Conservation (phyloP, 2,797 vertebrate species). For the Aulostomus chinensis region DNA sequence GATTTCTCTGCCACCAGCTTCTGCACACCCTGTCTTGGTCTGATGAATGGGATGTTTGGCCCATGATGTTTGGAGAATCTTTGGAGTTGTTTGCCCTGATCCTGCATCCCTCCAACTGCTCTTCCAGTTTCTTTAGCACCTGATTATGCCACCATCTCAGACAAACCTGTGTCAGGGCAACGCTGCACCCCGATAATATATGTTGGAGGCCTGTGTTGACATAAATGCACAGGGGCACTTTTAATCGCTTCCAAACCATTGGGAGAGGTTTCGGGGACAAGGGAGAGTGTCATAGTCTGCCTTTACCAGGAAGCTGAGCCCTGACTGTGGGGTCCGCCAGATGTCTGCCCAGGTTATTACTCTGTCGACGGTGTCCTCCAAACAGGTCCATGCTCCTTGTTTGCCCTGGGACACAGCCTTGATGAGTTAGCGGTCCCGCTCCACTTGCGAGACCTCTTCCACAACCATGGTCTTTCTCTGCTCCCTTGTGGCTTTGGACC, state of each 20-base stretch:
- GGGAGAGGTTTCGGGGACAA: background rate
- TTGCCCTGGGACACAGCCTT: background rate
- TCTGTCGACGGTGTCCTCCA: background rate
- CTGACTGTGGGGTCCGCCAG: background rate
- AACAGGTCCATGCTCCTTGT: background rate
- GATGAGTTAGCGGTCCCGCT: background rate
- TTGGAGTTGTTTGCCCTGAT: background rate
- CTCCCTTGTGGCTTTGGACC: background rate
- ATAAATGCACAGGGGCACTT: background rate
- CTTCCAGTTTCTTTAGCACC: background rate
- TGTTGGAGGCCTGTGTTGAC: background rate
- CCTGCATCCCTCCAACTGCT: background rate
- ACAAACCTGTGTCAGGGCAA: background rate
- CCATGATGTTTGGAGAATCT: no score
- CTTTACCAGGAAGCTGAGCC: background rate
- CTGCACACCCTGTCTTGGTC: background rate
- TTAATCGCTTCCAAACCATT: background rate
- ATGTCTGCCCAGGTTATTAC: background rate
- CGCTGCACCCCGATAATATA: background rate
- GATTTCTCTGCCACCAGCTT: no score
- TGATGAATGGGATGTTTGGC: background rate
- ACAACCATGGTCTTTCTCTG: background rate
- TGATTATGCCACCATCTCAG: background rate
- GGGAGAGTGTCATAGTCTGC: no score
- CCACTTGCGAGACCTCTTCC: background rate